A percentile compares a stretch with the other conserved stretches of the same genome.
Conservation (phyloP, 1,140 invertebrate species). For the Lasioglossum baleicum region DNA sequence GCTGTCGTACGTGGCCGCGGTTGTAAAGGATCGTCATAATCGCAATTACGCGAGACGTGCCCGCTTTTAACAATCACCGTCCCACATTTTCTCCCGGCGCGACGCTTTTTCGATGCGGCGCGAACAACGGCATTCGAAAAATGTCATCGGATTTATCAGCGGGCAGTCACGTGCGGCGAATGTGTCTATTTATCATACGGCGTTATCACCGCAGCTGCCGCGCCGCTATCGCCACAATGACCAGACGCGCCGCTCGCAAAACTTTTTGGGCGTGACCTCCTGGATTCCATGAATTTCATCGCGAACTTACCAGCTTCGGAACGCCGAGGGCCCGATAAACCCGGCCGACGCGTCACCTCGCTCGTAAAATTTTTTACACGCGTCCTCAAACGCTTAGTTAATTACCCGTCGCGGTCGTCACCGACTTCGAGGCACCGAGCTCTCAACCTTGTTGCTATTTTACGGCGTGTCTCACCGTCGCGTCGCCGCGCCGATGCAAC, state of each 20-base stretch:
- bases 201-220: conserved; percentile 45
- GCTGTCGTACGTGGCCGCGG: too few relatives aligned
- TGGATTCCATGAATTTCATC: conserved; percentile 35
- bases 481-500: neutral
- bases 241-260: conserved; percentile 5
- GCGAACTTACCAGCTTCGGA: conserved; percentile 2
- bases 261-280: conserved; percentile 36
- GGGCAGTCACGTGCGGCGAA: conserved; percentile 42
- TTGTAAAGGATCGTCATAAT: neutral
- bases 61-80: neutral
- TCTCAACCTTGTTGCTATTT: conserved; percentile 5
- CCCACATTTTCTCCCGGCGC: neutral
- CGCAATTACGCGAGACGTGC: neutral
- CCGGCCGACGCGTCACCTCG: conserved; percentile 2
- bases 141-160: conserved; percentile 20
- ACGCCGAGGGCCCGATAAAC: conserved; percentile 9
- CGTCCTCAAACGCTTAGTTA: conserved; percentile 17
- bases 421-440: neutral
- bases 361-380: conserved; percentile 16
- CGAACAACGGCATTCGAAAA: neutral
- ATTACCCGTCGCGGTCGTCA: conserved; percentile 9
- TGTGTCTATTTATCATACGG: conserved; percentile 39
- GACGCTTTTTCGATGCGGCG: neutral
- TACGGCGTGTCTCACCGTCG: neutral
- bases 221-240: conserved; percentile 32